Base-by-base conservation (phyloP, 2,888 invertebrate species). In the Mechanitis messenoides region DNA sequence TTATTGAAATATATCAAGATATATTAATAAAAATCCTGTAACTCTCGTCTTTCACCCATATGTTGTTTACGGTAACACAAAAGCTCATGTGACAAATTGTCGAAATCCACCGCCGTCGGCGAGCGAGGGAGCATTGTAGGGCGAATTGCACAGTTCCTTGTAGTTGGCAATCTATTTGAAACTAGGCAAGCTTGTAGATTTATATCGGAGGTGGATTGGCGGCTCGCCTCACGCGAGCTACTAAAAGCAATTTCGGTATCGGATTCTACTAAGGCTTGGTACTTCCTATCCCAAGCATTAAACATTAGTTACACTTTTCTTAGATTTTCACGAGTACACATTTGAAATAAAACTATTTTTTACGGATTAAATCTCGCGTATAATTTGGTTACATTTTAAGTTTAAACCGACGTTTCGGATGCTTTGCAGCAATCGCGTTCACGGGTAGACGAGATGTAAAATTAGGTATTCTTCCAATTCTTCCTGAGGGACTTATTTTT, bases 111-210 rank as follows among this genome's bases (percentile, higher is more conserved):
- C 55, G 42, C 33, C 59, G 54, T 31, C 50, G 50, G 56, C 38
- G 53, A 55, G 35, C 60, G 63, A 61, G 63, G 68, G 72, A 69
- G 73, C 71, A 71, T 69, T 68, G 66, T 63, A 65, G 75, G 76
- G 74, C 72, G 77, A 81, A 82, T 80, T 79, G 80, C 78, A 77
- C 72, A 74, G 75, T 80, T 82, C 79, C 80, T 80, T 81, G 81
- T 77, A 83, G 81, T 80, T 81, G 71, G 82, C 84, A 83, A 86
- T 87, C 84, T 85, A 87, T 85, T 84, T 77, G 76, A 79, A 83
- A 80, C 80, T 81, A 81, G 75, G 77, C 78, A 77, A 76, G 78
- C 79, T 79, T 77, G 81, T 81, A 86, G 84, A 85, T 87, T 87
- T 85, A 84, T 87, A 87, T 87, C 84, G 77, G 74, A 73, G 75